phyloP scores from a whole-genome alignment of 2,113 vertebrate species.

The Festucalex cinctus region DNA sequence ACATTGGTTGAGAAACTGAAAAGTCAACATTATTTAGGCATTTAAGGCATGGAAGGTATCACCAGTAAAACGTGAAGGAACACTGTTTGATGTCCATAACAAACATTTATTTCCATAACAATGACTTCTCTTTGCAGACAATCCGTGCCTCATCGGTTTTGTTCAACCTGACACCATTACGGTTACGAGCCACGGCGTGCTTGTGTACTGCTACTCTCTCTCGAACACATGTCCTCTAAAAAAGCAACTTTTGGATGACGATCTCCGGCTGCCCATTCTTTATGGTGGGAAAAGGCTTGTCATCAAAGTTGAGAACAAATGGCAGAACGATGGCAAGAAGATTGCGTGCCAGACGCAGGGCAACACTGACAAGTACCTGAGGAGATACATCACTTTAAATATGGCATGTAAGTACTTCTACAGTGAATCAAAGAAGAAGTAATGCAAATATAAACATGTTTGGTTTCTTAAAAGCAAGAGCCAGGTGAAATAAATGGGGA shows the following conservation, averaged over 20 bases:
- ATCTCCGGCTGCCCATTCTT: fast-evolving
- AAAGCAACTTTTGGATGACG: constrained; percentile 3
- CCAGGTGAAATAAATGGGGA: too few species aligned
- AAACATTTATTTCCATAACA: background rate
- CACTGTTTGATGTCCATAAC: background rate
- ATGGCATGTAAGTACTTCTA: constrained; percentile 53
- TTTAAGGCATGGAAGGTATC: too few species aligned
- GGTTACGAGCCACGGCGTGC: too few species aligned
- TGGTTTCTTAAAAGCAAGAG: too few species aligned
- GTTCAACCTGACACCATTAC: background rate
- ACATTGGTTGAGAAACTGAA: too few species aligned
- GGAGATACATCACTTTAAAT: constrained; percentile 18
- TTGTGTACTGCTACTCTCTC: too few species aligned
- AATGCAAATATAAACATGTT: too few species aligned
- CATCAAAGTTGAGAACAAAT: background rate
- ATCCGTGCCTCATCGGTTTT: constrained; percentile 54
- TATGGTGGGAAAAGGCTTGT: fast-evolving
- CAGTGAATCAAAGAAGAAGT: too few species aligned
- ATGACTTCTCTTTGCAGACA: constrained; percentile 43
- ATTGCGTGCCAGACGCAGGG: constrained; percentile 41
- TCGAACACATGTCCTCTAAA: constrained; percentile 10
- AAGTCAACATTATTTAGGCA: too few species aligned
- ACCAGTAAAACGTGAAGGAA: too few species aligned
- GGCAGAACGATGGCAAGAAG: constrained; percentile 38
- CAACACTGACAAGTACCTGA: constrained; percentile 14